These are phyloP conservation scores for Gymnoscelis rufifasciata DNA, from an alignment of 2,888 invertebrate genomes.

Conservation along the genomic window DNA sequence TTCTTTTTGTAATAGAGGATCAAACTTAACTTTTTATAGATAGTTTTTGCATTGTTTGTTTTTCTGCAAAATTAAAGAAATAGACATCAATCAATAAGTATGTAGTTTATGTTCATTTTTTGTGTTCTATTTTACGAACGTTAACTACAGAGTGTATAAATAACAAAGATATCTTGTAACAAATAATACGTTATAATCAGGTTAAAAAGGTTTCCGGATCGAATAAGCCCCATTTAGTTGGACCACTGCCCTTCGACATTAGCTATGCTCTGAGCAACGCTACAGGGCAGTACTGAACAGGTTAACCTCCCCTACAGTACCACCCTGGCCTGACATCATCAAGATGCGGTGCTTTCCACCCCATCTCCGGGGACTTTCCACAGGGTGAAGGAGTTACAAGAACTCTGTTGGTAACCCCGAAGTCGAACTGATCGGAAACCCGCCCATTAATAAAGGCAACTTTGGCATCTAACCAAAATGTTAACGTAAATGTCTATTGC, in stretches of 20 bases:
- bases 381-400: slow-evolving; percentile 61
- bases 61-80: too few species aligned
- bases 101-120: too few species aligned
- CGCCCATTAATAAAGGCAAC: slow-evolving; percentile 14
- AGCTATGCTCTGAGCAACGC: slow-evolving; percentile 76
- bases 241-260: slow-evolving; percentile 56
- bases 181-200: too few species aligned
- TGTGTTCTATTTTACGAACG: too few species aligned
- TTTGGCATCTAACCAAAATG: background rate
- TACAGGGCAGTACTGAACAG: slow-evolving; percentile 49
- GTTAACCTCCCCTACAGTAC: slow-evolving; percentile 60
- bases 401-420: slow-evolving; percentile 68
- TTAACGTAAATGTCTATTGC: slow-evolving; percentile 39
- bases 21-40: too few species aligned
- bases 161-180: background rate
- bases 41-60: too few species aligned
- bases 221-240: slow-evolving; percentile 79
- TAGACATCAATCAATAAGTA: too few species aligned
- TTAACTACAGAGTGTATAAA: too few species aligned
- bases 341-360: slow-evolving; percentile 72
- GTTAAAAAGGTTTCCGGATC: slow-evolving; percentile 52
- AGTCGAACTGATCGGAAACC: slow-evolving; percentile 70
- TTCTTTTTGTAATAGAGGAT: background rate
- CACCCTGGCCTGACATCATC: slow-evolving; percentile 50
- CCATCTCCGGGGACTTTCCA: slow-evolving; percentile 79